Conservation (phyloP, 2,113 vertebrate species). For the Sula dactylatra region DNA sequence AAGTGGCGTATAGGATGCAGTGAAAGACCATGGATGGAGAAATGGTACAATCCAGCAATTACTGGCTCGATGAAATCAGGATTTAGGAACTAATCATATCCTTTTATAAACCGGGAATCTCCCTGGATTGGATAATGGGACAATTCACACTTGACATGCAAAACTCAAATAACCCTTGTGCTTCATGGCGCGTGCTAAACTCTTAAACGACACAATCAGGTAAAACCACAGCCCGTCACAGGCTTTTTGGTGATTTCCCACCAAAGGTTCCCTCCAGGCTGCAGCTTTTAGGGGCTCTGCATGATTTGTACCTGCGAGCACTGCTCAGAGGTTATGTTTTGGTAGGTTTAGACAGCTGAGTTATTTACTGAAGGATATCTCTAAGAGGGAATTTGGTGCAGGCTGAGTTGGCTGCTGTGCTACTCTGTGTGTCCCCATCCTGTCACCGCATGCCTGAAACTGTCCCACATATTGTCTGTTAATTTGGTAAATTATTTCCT, state of each 20-base stretch:
- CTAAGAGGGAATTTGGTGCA: neutral
- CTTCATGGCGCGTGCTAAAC: rapidly evolving
- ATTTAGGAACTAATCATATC: neutral
- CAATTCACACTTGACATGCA: neutral
- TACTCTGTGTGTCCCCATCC: neutral
- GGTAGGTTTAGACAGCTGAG: neutral
- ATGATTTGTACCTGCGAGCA: neutral
- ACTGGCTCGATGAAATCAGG: neutral
- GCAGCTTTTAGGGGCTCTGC: neutral
- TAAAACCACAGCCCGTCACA: neutral
- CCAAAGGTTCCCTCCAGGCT: neutral
- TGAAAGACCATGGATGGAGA: neutral
- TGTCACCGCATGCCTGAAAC: neutral
- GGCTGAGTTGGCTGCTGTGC: neutral
- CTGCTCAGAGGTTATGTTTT: neutral
- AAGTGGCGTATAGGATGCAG: neutral
- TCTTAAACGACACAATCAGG: neutral
- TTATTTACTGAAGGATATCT: neutral
- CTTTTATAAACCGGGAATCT: neutral
- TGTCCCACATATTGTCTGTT: neutral
- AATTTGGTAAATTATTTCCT: neutral
- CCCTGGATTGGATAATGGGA: neutral
- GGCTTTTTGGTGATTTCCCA: neutral
- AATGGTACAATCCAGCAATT: neutral
- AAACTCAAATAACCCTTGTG: neutral